These are phyloP conservation scores for Melanaphis sacchari DNA, from an alignment of 1,140 invertebrate genomes.

Conservation along the genomic window DNA sequence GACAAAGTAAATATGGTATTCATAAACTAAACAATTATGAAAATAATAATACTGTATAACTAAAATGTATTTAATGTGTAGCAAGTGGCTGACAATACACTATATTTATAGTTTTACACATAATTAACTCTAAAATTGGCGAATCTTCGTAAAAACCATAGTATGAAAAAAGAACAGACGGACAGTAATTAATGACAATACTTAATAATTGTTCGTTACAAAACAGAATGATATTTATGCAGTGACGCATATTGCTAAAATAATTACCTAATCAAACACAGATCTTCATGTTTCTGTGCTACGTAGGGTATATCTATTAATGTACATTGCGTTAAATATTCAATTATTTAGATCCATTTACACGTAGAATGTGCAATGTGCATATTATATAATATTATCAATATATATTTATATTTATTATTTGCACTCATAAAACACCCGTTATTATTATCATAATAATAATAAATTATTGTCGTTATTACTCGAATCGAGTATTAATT, in stretches of 20 bases:
- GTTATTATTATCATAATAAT: not conserved
- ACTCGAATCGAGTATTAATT: not conserved
- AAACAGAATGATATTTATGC: no score
- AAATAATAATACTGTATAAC: not conserved
- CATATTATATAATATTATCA: no score
- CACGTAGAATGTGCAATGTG: no score
- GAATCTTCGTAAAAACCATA: not conserved
- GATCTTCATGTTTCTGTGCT: not conserved
- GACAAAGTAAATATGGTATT: not conserved
- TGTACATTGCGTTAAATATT: not conserved
- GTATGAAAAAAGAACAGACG: no score
- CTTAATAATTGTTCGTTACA: not conserved
- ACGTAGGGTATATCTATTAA: no score
- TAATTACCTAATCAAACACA: no score
- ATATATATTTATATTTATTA: not conserved
- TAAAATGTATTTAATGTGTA: not conserved
- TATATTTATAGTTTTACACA: not conserved
- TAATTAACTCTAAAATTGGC: not conserved
- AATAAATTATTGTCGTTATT: not conserved
- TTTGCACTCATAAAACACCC: not conserved
- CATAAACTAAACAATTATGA: not conserved
- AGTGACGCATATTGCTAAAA: no score
- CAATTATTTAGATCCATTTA: no score
- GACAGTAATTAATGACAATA: not conserved
- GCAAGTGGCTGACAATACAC: not conserved